phyloP scores from a whole-genome alignment of 2,888 invertebrate genomes.

The Lymantria monacha region DNA sequence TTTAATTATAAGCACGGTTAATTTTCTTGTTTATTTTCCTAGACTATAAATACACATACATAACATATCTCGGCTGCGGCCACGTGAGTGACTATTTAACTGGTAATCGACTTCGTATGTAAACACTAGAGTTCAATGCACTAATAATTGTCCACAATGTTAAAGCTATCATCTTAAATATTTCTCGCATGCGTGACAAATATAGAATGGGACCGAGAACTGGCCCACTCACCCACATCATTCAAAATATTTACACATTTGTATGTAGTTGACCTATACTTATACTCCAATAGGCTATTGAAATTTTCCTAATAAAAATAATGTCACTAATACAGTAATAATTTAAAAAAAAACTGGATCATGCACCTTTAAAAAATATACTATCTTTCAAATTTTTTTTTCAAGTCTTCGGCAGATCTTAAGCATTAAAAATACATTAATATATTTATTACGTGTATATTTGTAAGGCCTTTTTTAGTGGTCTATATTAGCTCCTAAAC shows the following conservation, averaged over 20 bases:
- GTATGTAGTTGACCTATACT: not conserved
- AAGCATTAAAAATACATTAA: too few relatives aligned
- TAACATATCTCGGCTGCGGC: not conserved
- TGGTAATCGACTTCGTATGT: constrained; percentile 19
- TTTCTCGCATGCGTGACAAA: constrained; percentile 45
- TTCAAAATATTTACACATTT: constrained; percentile 9
- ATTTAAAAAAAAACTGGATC: too few relatives aligned
- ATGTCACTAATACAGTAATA: too few relatives aligned
- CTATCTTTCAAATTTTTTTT: too few relatives aligned
- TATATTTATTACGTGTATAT: too few relatives aligned
- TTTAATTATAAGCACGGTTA: too few relatives aligned
- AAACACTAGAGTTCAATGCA: constrained; percentile 53
- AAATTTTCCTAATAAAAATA: too few relatives aligned
- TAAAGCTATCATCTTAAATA: constrained; percentile 60
- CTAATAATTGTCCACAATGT: constrained; percentile 54
- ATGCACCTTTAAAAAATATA: too few relatives aligned
- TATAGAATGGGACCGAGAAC: constrained; percentile 40
- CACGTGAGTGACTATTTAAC: not conserved
- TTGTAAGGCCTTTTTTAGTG: too few relatives aligned
- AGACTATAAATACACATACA: not conserved
- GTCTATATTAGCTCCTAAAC: too few relatives aligned
- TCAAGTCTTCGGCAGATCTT: too few relatives aligned
- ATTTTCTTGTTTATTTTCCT: not conserved
- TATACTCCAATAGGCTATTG: too few relatives aligned
- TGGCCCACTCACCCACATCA: constrained; percentile 30